Conservation (phyloP, 2,113 vertebrate genomes). For the Nothocercus julius region DNA sequence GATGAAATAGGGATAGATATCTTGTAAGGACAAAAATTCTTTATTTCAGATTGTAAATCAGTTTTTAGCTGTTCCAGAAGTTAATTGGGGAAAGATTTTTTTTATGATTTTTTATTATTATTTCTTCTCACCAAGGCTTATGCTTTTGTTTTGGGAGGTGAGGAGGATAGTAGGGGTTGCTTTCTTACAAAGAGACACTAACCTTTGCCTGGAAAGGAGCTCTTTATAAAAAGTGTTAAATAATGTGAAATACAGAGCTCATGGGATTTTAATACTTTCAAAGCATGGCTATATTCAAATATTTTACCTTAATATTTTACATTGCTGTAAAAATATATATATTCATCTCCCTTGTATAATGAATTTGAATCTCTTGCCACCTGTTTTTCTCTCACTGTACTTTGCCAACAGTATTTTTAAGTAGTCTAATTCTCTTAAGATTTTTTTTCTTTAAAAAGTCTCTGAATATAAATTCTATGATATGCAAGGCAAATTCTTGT, state of each 20-base stretch:
- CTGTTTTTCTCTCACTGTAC: neutral
- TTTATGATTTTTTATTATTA: no score
- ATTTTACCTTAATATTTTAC: neutral
- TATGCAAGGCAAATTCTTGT: neutral
- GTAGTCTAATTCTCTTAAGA: neutral
- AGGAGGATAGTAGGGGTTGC: neutral
- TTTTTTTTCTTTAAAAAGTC: neutral
- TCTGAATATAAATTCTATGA: neutral
- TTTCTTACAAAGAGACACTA: neutral
- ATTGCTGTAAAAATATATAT: neutral
- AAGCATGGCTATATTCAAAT: neutral
- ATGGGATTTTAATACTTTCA: neutral
- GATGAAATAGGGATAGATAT: neutral
- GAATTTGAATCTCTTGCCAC: neutral
- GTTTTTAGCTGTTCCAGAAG: neutral
- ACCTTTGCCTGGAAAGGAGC: no score
- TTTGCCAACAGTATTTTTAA: neutral
- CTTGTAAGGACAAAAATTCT: neutral
- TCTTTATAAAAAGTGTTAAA: neutral
- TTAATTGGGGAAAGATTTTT: neutral
- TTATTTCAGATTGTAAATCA: neutral
- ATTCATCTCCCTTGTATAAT: neutral
- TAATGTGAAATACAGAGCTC: neutral
- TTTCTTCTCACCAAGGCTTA: accelerated
- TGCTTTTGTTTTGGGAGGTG: neutral